Conservation (phyloP, 37 sponge, comb jelly and placozoan genomes). For the Haliclona indistincta region DNA sequence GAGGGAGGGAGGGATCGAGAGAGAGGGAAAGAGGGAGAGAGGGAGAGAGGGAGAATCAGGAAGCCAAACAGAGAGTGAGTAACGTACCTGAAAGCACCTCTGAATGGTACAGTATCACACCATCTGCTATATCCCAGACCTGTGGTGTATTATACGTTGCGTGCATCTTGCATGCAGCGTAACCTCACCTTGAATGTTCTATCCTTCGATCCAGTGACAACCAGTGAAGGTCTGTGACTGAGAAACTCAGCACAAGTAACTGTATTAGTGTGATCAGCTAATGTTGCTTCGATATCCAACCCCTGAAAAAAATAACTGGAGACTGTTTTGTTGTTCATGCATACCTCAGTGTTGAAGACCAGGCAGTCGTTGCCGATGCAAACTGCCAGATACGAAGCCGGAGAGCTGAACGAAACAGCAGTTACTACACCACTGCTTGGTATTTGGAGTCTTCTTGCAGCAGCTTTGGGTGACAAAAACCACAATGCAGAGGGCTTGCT, state of each 20-base stretch:
- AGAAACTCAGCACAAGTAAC: slow-evolving; percentile 49
- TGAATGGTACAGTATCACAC: too few species aligned
- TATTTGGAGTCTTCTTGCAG: too few species aligned
- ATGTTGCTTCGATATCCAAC: slow-evolving; percentile 41
- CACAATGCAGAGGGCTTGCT: too few species aligned
- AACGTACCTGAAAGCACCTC: too few species aligned
- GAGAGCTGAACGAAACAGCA: slow-evolving; percentile 26
- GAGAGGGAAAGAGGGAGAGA: too few species aligned
- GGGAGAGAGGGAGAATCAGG: too few species aligned
- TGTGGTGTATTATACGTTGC: too few species aligned
- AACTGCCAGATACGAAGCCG: slow-evolving; percentile 31
- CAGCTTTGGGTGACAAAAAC: too few species aligned
- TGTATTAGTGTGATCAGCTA: slow-evolving; percentile 54
- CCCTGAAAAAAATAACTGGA: slow-evolving; percentile 1
- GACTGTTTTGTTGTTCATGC: not conserved
- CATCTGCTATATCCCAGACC: too few species aligned
- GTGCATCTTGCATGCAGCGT: too few species aligned
- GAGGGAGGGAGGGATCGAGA: too few species aligned
- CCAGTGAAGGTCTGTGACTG: not conserved
- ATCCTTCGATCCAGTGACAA: slow-evolving; percentile 76
- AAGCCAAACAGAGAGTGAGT: too few species aligned
- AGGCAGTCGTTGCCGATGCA: slow-evolving; percentile 23
- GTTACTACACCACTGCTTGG: slow-evolving; percentile 3
- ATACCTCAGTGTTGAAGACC: slow-evolving; percentile 29
- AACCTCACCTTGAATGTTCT: slow-evolving; percentile 86